phyloP scores from a whole-genome alignment of 2,797 vertebrate species.

The Myotis findleyi region DNA sequence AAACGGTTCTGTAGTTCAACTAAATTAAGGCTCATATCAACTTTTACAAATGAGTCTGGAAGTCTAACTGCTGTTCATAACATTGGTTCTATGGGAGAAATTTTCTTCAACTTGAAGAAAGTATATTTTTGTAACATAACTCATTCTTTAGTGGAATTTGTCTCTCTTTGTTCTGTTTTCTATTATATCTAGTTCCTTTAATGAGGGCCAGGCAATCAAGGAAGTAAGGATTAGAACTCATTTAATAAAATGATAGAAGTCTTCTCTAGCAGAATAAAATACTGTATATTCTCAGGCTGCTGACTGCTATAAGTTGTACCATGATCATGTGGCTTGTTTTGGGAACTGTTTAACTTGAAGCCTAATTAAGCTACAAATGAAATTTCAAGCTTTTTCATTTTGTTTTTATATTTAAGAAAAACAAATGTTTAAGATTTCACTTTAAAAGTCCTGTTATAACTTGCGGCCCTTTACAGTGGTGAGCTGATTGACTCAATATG shows the following conservation, averaged over 20 bases:
- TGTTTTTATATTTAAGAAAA: conserved; percentile 46
- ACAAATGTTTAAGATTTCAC: conserved; percentile 37
- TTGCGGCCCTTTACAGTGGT: not conserved
- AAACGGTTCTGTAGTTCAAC: not conserved
- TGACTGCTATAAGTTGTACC: not conserved
- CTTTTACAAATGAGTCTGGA: conserved; percentile 19
- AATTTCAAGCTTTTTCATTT: conserved; percentile 27
- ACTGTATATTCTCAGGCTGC: not conserved
- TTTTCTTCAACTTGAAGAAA: conserved; percentile 43
- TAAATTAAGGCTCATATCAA: not conserved
- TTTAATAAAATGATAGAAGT: not conserved
- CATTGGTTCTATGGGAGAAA: not conserved
- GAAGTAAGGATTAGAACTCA: conserved; percentile 6
- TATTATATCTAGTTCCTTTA: conserved; percentile 2
- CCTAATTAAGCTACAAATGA: conserved; percentile 24
- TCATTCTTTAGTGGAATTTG: not conserved
- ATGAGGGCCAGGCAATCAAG: not conserved
- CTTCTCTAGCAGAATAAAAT: not conserved
- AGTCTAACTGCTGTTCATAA: conserved; percentile 1
- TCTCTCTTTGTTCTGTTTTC: not conserved
- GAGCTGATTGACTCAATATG: not conserved
- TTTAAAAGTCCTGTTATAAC: conserved; percentile 9
- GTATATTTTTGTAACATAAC: conserved; percentile 29
- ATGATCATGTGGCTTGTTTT: not conserved
- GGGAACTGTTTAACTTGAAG: not conserved